Evolutionary conservation across 2,888 invertebrate species (phyloP).

Genomic region (Cheilosia vulpina): DNA sequence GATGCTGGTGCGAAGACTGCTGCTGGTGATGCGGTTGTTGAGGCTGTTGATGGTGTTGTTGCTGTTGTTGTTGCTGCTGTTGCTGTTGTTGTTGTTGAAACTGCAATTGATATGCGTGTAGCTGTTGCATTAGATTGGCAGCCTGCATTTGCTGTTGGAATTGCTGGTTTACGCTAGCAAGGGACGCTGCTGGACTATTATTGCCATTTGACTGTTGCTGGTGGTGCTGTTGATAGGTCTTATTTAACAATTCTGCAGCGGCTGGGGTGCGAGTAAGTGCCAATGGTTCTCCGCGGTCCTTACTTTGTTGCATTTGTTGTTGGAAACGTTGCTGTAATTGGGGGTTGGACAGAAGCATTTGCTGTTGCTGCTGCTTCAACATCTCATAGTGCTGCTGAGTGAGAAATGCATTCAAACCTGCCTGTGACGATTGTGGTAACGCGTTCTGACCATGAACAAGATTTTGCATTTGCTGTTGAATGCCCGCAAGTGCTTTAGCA

Average conservation of each 20-base stretch:
- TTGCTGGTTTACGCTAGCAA: slow-evolving; percentile 77
- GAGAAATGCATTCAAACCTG: slow-evolving; percentile 78
- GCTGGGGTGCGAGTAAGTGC: slow-evolving; percentile 80
- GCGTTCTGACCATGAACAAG: slow-evolving; percentile 79
- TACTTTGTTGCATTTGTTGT: slow-evolving; percentile 79
- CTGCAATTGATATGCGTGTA: slow-evolving; percentile 79
- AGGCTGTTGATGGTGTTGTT: slow-evolving; percentile 82
- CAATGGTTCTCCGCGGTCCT: slow-evolving; percentile 78
- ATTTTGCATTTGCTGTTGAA: slow-evolving; percentile 80
- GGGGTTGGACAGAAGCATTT: slow-evolving; percentile 76
- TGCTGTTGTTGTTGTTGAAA: slow-evolving; percentile 83
- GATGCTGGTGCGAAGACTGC: slow-evolving; percentile 77
- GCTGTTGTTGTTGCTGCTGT: slow-evolving; percentile 71
- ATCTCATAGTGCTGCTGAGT: slow-evolving; percentile 79
- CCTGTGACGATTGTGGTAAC: slow-evolving; percentile 77
- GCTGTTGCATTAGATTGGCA: slow-evolving; percentile 79
- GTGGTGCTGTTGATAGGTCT: slow-evolving; percentile 78
- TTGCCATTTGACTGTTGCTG: slow-evolving; percentile 80
- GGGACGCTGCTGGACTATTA: slow-evolving; percentile 76
- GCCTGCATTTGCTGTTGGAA: slow-evolving; percentile 79
- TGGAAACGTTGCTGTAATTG: slow-evolving; percentile 79
- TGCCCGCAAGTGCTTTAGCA: slow-evolving; percentile 78
- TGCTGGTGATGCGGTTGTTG: slow-evolving; percentile 76
- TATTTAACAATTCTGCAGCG: slow-evolving; percentile 79
- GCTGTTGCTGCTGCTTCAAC: slow-evolving; percentile 78